These are phyloP conservation scores for Axea sp. DNA, from an alignment of 2,888 invertebrate genomes.

Conservation along the genomic window DNA sequence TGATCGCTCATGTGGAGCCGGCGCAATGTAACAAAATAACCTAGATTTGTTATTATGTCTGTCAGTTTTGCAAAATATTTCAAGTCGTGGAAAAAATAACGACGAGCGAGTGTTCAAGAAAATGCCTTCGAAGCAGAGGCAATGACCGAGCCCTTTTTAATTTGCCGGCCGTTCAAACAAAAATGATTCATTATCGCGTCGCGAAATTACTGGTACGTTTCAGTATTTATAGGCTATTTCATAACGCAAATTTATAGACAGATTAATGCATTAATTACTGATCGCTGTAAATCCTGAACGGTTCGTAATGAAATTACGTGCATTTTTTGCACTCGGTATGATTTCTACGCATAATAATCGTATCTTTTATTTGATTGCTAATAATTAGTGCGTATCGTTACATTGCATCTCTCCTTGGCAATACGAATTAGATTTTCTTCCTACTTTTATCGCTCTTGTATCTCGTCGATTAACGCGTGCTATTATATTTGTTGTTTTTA, in stretches of 20 bases:
- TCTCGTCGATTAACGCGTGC: constrained; percentile 35
- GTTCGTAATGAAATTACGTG: constrained; percentile 17
- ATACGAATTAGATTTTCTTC: constrained; percentile 53
- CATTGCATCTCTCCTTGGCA: constrained; percentile 43
- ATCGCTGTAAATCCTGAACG: constrained; percentile 10
- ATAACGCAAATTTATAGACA: constrained; percentile 25
- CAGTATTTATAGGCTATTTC: constrained; percentile 29
- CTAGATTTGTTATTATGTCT: constrained; percentile 43
- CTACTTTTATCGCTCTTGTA: constrained; percentile 38
- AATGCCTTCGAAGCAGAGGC: constrained; percentile 7
- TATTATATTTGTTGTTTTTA: too few species aligned
- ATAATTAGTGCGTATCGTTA: constrained; percentile 61
- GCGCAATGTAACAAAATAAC: constrained; percentile 48
- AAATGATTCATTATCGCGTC: constrained; percentile 11
- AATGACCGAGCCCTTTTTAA: constrained; percentile 13
- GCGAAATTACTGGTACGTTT: constrained; percentile 7
- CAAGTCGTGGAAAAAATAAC: constrained; percentile 5
- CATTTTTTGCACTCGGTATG: constrained; percentile 10
- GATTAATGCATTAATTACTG: constrained; percentile 8
- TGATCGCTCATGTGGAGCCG: constrained; percentile 51
- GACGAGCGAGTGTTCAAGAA: not conserved
- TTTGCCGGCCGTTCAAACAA: constrained; percentile 1
- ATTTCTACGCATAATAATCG: constrained; percentile 50
- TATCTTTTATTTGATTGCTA: constrained; percentile 50
- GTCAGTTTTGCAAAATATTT: constrained; percentile 43